Base-by-base conservation (phyloP, 2,888 invertebrate species). In the Hirtodrosophila trivittata region DNA sequence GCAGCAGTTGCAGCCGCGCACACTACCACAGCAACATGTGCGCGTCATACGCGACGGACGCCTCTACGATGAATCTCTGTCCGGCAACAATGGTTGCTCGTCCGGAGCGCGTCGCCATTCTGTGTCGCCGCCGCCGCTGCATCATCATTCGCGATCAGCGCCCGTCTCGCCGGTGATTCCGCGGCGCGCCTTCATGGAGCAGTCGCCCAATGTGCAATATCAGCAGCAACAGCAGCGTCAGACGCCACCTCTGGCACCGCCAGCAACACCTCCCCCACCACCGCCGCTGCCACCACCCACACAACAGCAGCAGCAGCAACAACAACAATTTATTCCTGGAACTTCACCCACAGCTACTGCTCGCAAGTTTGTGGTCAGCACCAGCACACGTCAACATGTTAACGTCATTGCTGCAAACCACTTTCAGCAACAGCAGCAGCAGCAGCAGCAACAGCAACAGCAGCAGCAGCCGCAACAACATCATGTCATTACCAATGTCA, bases 21-120 rank as follows among this genome's bases (percentile, higher is more conserved):
- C 8, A n/a, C 66, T 30, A 16, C 57, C 64, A 3, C 82, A 77
- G 41, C 89, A 89, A 43, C 90, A 90, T 72, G 91, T 91, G 47
- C 90, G 90, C 16, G 91, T 91, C n/a, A 91, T 91, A 57, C 88
- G 90, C 62, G 91, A 91, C 72, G 90, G 90, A 30, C 89, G 91
- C 6, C 75, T 89, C 13, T 90, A 90, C 52, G 91, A 91, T 14
- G 90, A 90, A 52, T 60, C 82, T 0, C 16, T 67, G 21, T 28
- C 55, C 28, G 67, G 26, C 51, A 8, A 37, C 51, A 8, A 37
- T 10, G 33, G 10, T 41, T 58, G 55, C 38, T 38, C 65, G 13
- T 59, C 66, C 21, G 64, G 64, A 8, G 45, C 76, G 37, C 77
- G 87, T 37, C 70, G 85, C 8, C 81, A 77, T 50, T 86, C 86